phyloP scores from a whole-genome alignment of 2,113 vertebrate genomes.

The Tricholaema leucomelas region DNA sequence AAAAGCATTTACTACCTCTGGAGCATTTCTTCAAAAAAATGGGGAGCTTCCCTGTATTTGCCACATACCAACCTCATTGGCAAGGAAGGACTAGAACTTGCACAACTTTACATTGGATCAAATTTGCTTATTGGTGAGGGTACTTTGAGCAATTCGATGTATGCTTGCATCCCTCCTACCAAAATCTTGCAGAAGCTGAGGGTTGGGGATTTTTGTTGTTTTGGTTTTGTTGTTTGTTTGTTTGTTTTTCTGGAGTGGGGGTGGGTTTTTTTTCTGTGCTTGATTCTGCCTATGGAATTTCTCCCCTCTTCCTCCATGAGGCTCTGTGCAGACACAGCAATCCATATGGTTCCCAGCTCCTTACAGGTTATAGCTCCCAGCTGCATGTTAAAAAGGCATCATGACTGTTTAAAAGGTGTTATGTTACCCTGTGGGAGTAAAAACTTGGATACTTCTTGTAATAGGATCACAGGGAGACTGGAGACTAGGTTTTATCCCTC shows the following conservation, averaged over 20 bases:
- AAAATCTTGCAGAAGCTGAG: not conserved
- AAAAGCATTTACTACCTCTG: not conserved
- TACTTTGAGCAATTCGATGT: not conserved
- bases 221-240: too few species aligned
- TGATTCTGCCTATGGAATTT: not conserved
- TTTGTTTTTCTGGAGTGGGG: too few species aligned
- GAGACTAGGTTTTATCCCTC: not conserved
- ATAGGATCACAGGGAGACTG: not conserved
- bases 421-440: not conserved
- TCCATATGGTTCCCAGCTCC: not conserved
- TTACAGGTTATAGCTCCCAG: not conserved
- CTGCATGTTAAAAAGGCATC: fast-evolving
- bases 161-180: not conserved
- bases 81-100: not conserved
- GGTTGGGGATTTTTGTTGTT: fast-evolving
- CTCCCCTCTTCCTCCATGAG: not conserved
- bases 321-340: not conserved
- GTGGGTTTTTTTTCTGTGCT: not conserved
- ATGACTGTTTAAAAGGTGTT: not conserved
- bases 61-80: not conserved
- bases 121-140: not conserved
- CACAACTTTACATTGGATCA: not conserved
- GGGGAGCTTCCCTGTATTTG: not conserved
- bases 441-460: not conserved
- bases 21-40: not conserved